Conservation (phyloP, 2,888 invertebrate genomes). For the Callyntrura guangdongensis region DNA sequence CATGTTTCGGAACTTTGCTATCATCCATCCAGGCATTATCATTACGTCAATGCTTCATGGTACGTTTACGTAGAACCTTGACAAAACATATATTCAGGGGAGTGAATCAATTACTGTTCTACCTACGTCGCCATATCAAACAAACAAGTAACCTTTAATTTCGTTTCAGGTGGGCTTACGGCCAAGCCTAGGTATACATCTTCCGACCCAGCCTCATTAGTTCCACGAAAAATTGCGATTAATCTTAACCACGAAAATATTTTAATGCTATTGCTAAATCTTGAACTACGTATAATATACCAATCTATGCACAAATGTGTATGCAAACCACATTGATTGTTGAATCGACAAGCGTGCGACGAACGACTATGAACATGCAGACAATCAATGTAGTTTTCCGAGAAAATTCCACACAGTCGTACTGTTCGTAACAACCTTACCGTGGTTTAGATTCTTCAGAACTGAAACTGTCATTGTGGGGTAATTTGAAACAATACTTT, state of each 20-base stretch:
- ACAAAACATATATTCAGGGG: background rate
- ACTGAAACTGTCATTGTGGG: too few relatives aligned
- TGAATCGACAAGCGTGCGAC: background rate
- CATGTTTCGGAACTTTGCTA: background rate
- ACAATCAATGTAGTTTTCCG: too few relatives aligned
- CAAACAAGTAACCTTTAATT: background rate
- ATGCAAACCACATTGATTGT: background rate
- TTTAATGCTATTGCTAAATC: background rate
- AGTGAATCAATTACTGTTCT: slow-evolving; percentile 3
- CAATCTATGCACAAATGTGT: background rate
- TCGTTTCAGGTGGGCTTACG: background rate
- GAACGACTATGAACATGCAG: too few relatives aligned
- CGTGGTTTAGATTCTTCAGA: too few relatives aligned
- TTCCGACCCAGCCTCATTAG: slow-evolving; percentile 31
- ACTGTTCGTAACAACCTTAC: too few relatives aligned
- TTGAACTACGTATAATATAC: background rate
- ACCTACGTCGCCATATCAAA: background rate
- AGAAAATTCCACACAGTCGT: too few relatives aligned
- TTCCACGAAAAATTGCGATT: background rate
- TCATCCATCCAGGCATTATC: too few relatives aligned
- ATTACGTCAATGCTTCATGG: background rate
- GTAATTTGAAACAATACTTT: too few relatives aligned
- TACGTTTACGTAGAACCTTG: background rate
- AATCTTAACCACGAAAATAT: background rate
- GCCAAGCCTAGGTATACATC: slow-evolving; percentile 24